phyloP scores from a whole-genome alignment of 2,888 invertebrate species.

The Andricus curvator region DNA sequence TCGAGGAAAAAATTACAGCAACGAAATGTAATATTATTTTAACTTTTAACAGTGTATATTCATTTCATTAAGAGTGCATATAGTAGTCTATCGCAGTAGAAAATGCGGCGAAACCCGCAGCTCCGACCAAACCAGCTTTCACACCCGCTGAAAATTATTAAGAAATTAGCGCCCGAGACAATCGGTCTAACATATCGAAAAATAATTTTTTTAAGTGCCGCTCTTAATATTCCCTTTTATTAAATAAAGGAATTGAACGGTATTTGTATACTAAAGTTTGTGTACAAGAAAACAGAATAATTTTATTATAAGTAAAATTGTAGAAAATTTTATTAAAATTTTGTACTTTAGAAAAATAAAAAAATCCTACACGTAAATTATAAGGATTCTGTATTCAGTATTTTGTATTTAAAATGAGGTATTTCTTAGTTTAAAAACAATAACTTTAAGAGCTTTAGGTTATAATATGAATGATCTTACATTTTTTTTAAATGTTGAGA shows the following conservation, averaged over 20 bases:
- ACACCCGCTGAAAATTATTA: slow-evolving; percentile 87
- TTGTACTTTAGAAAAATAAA: background rate
- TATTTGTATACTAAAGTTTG: background rate
- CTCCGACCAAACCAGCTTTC: slow-evolving; percentile 95
- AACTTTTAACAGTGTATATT: slow-evolving; percentile 33
- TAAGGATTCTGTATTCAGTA: background rate
- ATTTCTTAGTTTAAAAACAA: background rate
- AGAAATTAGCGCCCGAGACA: slow-evolving; percentile 40
- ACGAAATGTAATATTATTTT: no score
- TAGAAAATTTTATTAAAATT: background rate
- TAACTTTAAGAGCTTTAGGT: no score
- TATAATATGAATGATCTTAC: no score
- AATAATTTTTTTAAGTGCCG: slow-evolving; percentile 45
- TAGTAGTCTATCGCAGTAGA: slow-evolving; percentile 98
- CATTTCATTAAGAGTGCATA: slow-evolving; percentile 81
- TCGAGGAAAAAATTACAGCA: slow-evolving; percentile 23
- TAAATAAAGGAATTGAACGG: background rate
- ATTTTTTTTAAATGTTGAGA: no score
- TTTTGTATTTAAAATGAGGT: background rate
- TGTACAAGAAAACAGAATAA: background rate
- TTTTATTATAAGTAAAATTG: background rate
- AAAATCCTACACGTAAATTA: background rate
- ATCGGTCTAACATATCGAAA: slow-evolving; percentile 27
- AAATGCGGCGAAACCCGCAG: slow-evolving; percentile 98
- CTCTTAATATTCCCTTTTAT: background rate